Base-by-base conservation (phyloP, 2,888 invertebrate species). In the Patella ulyssiponensis region DNA sequence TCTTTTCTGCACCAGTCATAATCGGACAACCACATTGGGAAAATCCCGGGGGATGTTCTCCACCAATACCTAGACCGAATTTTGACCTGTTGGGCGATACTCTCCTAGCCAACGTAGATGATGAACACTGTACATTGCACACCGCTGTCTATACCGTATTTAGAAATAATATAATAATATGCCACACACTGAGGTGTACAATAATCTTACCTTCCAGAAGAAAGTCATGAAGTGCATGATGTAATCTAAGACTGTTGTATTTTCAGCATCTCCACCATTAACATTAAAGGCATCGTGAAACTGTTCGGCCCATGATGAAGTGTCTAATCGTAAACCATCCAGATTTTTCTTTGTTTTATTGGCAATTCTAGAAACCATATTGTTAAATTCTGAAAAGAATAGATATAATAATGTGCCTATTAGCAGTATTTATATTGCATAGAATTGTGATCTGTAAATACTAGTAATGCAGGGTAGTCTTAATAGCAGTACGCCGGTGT, bases 161-260 rank as follows among this genome's bases (percentile, higher is more conserved):
- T 44, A 44, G 44, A 44, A 44, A 44, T 33, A 33, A 4, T 33
- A 33, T 33, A 33, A n/a, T n/a, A n/a, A n/a, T 27, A 27, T 44
- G 9, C 44, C 44, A 44, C 9, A 44, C 44, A 7, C 44, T 9
- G 44, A 1, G 44, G 44, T 64, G 20, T 20, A 58, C 23, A 52
- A 14, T 11, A 5, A 15, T 72, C 82, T 71, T 83, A 92, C 92
- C 90, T 94, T 94, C 93, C 93, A 94, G 75, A 93, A 93, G 86
- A 94, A 94, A 3, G 93, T 93, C n/a, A 93, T 79, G 84, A 94
- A 93, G 86, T 94, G 94, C 87, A 93, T 88, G 71, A 94, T 79
- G 84, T 94, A 94, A 85, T 94, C 93, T 15, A 89, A 71, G 20
- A 88, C 82, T 9, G 93, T 91, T 1, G 94, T 94, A 80, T 92